Percentiles rank a stretch among this genome's conserved stretches.
phyloP scores from a whole-genome alignment of 2,797 vertebrate species.

The Brotogeris chrysoptera region DNA sequence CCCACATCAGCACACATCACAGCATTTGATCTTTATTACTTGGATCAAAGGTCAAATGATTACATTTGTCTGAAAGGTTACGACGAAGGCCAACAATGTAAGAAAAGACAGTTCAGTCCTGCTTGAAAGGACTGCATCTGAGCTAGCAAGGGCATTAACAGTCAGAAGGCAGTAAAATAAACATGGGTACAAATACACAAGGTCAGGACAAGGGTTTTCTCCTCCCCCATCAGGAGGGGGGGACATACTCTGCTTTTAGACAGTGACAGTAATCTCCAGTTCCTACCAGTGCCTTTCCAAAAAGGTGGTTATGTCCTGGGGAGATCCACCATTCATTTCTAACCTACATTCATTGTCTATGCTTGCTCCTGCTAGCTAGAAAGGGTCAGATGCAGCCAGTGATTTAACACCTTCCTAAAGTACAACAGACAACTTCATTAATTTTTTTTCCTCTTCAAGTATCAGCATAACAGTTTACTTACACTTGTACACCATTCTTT shows the following conservation, averaged over 20 bases:
- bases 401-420: neutral
- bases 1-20: neutral
- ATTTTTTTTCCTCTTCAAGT: conserved; percentile 47
- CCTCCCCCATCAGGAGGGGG: neutral
- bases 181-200: neutral
- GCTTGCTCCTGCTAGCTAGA: neutral
- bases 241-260: neutral
- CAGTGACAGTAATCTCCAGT: neutral
- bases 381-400: neutral
- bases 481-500: conserved; percentile 38
- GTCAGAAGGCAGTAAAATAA: neutral
- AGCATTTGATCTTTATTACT: conserved; percentile 55
- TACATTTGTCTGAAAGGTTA: conserved; percentile 20
- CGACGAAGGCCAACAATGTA: neutral
- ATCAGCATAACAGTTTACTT: conserved; percentile 58
- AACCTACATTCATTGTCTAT: neutral
- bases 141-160: neutral
- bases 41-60: conserved; percentile 20
- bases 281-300: neutral
- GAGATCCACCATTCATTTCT: neutral
- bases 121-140: neutral
- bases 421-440: neutral
- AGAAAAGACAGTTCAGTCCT: neutral
- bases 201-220: neutral
- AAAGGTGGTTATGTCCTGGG: fast-evolving